phyloP scores from a whole-genome alignment of 2,888 invertebrate species.

The Heliconius sara region DNA sequence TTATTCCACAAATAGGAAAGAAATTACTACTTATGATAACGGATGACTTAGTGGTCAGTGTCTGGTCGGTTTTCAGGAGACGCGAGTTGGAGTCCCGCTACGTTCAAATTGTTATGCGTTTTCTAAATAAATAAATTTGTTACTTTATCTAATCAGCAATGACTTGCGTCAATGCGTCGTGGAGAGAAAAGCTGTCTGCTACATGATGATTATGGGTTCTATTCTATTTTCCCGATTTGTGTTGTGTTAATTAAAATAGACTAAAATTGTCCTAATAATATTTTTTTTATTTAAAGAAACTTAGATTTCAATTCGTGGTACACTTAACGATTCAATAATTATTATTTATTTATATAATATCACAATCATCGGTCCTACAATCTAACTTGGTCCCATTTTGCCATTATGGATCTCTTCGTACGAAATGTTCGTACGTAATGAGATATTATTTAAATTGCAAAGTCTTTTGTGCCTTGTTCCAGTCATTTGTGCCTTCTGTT shows the following conservation, averaged over 20 bases:
- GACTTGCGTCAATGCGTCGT: not conserved
- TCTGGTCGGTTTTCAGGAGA: too few relatives aligned
- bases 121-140: too few relatives aligned
- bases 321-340: not conserved
- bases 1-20: too few relatives aligned
- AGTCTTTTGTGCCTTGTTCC: not conserved
- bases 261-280: not conserved
- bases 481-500: too few relatives aligned
- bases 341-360: too few relatives aligned
- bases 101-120: too few relatives aligned
- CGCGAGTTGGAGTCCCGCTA: too few relatives aligned
- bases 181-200: not conserved
- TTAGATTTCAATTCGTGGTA: not conserved
- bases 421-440: too few relatives aligned
- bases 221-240: not conserved
- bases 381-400: not conserved
- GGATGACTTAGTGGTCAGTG: too few relatives aligned
- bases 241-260: not conserved
- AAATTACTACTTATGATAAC: too few relatives aligned
- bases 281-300: not conserved
- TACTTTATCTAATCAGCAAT: not conserved
- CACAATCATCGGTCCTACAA: too few relatives aligned
- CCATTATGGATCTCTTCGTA: not conserved
- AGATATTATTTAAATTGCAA: not conserved
- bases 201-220: not conserved